Evolutionary conservation across 2,113 vertebrate genomes (phyloP).

Genomic region (Asarcornis scutulata): DNA sequence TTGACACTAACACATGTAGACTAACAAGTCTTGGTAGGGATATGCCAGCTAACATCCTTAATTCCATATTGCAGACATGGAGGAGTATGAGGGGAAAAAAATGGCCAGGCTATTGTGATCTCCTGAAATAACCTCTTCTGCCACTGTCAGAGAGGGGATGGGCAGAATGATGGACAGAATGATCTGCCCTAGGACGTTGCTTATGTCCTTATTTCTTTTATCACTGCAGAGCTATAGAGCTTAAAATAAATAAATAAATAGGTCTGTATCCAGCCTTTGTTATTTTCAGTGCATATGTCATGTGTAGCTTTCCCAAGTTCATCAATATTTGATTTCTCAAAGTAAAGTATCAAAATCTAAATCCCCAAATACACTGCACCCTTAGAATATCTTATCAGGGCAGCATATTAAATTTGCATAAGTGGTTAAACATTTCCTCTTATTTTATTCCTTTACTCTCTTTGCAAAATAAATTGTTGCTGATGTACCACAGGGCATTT

Average conservation of each 20-base stretch:
- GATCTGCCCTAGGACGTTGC: background rate
- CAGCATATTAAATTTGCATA: background rate
- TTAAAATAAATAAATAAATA: background rate
- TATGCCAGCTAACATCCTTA: background rate
- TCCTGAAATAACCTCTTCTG: background rate
- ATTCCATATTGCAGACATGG: background rate
- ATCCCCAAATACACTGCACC: background rate
- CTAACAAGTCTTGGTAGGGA: background rate
- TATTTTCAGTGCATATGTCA: accelerated
- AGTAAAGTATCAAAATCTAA: background rate
- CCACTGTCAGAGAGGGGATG: background rate
- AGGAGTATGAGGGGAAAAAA: background rate
- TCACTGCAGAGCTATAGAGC: background rate
- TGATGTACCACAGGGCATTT: background rate
- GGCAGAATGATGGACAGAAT: background rate
- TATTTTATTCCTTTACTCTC: background rate
- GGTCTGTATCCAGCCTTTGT: background rate
- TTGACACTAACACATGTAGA: background rate
- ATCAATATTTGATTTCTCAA: background rate
- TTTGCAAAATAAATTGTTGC: background rate
- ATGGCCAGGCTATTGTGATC: background rate
- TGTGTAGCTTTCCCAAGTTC: background rate
- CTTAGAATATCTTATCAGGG: background rate
- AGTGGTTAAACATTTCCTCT: background rate
- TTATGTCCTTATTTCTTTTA: background rate